phyloP scores from a whole-genome alignment of 2,888 invertebrate genomes.

The Meiosimyza decipiens region DNA sequence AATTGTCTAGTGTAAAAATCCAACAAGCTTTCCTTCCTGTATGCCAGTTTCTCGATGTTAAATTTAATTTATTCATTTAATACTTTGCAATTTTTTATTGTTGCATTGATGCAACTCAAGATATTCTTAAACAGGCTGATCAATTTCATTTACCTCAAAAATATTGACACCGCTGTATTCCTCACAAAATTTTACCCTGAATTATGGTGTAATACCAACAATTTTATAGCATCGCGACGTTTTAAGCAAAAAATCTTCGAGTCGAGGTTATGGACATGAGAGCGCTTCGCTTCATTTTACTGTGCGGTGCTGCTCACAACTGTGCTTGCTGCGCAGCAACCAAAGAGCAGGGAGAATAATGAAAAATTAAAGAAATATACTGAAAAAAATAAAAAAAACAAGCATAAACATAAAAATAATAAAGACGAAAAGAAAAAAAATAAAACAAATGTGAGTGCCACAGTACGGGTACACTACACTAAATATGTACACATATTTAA shows the following conservation, averaged over 20 bases:
- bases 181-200: constrained; percentile 65
- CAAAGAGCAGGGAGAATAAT: constrained; percentile 22
- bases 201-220: constrained; percentile 63
- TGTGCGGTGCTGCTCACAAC: neutral
- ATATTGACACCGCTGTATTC: constrained; percentile 54
- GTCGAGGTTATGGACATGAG: constrained; percentile 35
- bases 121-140: neutral
- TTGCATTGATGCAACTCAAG: neutral
- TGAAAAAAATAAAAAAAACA: constrained; percentile 4
- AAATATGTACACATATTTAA: constrained; percentile 12
- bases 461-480: constrained; percentile 31
- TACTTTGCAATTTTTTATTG: no score
- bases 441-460: constrained; percentile 42
- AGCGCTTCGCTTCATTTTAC: neutral
- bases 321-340: constrained; percentile 34
- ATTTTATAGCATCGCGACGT: constrained; percentile 38
- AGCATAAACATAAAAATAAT: constrained; percentile 26
- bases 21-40: no score
- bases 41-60: no score
- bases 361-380: constrained; percentile 31
- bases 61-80: no score
- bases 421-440: constrained; percentile 36
- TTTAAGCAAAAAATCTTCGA: constrained; percentile 37
- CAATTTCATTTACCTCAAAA: constrained; percentile 31
- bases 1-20: no score